phyloP scores from a whole-genome alignment of 2,113 vertebrate species.

The Leptocoma aspasia region DNA sequence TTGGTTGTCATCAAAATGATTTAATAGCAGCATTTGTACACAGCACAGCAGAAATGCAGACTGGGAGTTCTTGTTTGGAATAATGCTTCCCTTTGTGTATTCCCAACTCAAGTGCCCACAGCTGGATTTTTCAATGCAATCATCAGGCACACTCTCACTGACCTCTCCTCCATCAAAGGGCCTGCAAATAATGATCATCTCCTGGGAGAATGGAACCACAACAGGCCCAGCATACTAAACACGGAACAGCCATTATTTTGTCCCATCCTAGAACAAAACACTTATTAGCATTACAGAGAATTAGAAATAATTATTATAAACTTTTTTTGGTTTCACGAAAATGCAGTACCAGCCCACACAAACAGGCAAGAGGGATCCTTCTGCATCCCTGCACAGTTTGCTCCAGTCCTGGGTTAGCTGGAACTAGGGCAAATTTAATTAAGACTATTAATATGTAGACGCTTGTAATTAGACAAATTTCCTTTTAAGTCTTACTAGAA shows the following conservation, averaged over 20 bases:
- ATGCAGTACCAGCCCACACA: neutral
- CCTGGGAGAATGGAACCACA: neutral
- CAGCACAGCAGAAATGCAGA: neutral
- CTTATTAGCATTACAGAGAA: neutral
- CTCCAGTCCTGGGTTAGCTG: neutral
- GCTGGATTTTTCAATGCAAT: neutral
- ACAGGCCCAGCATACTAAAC: neutral
- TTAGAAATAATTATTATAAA: neutral
- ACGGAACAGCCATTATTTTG: neutral
- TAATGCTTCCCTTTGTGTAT: neutral
- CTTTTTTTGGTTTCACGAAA: neutral
- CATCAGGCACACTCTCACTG: neutral
- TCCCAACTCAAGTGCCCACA: neutral
- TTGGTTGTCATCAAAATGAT: neutral
- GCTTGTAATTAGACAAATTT: neutral
- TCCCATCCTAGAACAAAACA: neutral
- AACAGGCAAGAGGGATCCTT: neutral
- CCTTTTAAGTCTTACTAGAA: neutral
- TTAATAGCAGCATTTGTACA: neutral
- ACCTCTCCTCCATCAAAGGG: neutral
- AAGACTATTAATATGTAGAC: neutral
- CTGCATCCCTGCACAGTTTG: neutral
- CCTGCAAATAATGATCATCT: neutral
- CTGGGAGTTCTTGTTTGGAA: neutral
- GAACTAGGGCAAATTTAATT: constrained; percentile 47